Base-by-base conservation (phyloP, 2,113 vertebrate genomes). In the Pseudorhombus dupliciocellatus region DNA sequence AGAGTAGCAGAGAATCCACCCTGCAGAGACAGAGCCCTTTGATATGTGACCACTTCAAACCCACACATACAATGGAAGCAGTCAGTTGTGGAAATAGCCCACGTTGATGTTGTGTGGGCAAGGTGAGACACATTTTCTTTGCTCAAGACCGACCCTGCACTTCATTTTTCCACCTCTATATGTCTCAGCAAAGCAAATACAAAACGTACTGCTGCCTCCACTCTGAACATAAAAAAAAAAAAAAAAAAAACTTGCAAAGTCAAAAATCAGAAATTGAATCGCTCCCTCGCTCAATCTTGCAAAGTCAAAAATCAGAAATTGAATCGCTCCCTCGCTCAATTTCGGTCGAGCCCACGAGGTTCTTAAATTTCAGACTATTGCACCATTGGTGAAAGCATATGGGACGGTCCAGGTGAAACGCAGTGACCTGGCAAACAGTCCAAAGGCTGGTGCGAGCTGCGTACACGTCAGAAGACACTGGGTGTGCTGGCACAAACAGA, bases 41-140 rank as follows among this genome's bases (percentile, higher is more conserved):
- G 90, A 92, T 89, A 91, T 91, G 77, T 89, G 88, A 89, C 90
- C 85, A 86, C 83, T 84, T 88, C 83, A 90, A 88, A 79, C 73
- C 63, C 75, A 74, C 85, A 84, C 77, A 84, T 74, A 87, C 84
- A 88, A 86, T 87, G 87, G 78, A 76, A 75, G 88, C 77, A 88
- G 86, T 89, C 77, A 84, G 80, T 86, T 85, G 82, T 84, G 87
- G 84, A 87, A 90, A 83, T 79, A 81, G 81, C 75, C 84, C 62
- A 74, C 75, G 80, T 80, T 79, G 75, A 81, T 79, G 83, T 81
- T 88, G 79, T 88, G 79, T 83, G 81, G 79, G 72, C 83, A 86
- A 82, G 71, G 87, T 89, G 83, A 77, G 71, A 85, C 68, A 77
- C 71, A 86, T 78, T 73, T 83, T 60, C 66, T 71, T 84, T 73